Conservation (phyloP, 2,797 vertebrate genomes). For the Rhynchonycteris naso region DNA sequence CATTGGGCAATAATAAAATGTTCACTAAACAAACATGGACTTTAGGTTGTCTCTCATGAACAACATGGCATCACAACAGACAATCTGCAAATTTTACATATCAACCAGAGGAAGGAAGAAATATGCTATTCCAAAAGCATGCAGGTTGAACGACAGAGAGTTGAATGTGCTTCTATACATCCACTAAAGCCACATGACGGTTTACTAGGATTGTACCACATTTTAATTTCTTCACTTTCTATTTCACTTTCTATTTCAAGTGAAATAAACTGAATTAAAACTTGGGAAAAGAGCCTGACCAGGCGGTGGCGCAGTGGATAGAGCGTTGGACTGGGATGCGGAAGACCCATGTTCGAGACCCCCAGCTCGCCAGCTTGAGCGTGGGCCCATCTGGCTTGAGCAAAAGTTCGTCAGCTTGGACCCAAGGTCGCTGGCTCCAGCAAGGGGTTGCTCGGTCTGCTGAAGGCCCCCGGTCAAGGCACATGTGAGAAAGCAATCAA, state of each 20-base stretch:
- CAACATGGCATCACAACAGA: background rate
- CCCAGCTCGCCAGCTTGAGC: too few species aligned
- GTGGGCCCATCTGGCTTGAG: too few species aligned
- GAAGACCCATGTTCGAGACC: too few species aligned
- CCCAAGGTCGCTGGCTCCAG: too few species aligned
- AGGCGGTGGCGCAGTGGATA: background rate
- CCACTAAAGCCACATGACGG: background rate
- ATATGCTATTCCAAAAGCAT: background rate
- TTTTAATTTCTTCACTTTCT: conserved; percentile 40
- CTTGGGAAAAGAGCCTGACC: background rate
- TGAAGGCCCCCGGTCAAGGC: too few species aligned
- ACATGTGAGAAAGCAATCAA: too few species aligned
- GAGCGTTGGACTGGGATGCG: too few species aligned
- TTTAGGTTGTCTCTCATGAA: background rate
- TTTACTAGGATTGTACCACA: background rate
- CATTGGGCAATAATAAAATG: background rate
- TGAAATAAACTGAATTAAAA: background rate
- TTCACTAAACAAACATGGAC: background rate
- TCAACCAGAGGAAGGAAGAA: conserved; percentile 3
- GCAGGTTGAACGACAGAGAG: background rate
- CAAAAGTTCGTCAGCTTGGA: too few species aligned
- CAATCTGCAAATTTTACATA: background rate
- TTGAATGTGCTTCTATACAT: background rate
- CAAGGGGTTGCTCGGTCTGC: too few species aligned
- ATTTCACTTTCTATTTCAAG: background rate